A percentile compares a stretch with the other conserved stretches of the same genome.
phyloP scores from a whole-genome alignment of 2,888 invertebrate species.

The Ophioninae sp. region DNA sequence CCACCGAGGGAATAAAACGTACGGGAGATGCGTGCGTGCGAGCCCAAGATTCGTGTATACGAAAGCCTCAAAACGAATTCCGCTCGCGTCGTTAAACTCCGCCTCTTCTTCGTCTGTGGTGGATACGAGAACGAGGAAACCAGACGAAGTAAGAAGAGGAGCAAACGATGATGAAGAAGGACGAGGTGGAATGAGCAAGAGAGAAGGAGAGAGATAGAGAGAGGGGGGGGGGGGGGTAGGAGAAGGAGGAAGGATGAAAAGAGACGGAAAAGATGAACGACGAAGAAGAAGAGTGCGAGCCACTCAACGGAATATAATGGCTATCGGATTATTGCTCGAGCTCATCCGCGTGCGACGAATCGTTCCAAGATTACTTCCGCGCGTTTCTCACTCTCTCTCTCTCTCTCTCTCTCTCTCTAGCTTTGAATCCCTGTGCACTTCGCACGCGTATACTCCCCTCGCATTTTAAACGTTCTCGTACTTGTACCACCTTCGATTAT shows the following conservation, averaged over 20 bases:
- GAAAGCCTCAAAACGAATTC: slow-evolving; percentile 66
- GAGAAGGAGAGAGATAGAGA: slow-evolving; percentile 37
- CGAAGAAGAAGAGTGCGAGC: slow-evolving; percentile 58
- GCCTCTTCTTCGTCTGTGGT: slow-evolving; percentile 51
- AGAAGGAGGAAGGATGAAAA: slow-evolving; percentile 30
- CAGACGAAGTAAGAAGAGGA: slow-evolving; percentile 31
- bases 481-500: slow-evolving; percentile 61
- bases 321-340: slow-evolving; percentile 67
- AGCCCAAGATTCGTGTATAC: slow-evolving; percentile 52
- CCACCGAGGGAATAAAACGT: slow-evolving; percentile 11
- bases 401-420: background rate
- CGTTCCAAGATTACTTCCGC: slow-evolving; percentile 67
- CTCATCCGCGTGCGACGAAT: slow-evolving; percentile 68
- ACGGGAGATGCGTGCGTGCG: slow-evolving; percentile 57
- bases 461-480: slow-evolving; percentile 54
- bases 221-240: slow-evolving; percentile 50
- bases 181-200: slow-evolving; percentile 19
- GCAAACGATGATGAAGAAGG: slow-evolving; percentile 31
- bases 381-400: slow-evolving; percentile 41
- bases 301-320: slow-evolving; percentile 67
- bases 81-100: slow-evolving; percentile 68
- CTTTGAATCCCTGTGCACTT: background rate
- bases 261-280: slow-evolving; percentile 42
- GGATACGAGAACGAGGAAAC: slow-evolving; percentile 37
- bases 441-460: slow-evolving; percentile 20